Conservation (phyloP, 2,797 vertebrate genomes). For the Aeoliscus strigatus region DNA sequence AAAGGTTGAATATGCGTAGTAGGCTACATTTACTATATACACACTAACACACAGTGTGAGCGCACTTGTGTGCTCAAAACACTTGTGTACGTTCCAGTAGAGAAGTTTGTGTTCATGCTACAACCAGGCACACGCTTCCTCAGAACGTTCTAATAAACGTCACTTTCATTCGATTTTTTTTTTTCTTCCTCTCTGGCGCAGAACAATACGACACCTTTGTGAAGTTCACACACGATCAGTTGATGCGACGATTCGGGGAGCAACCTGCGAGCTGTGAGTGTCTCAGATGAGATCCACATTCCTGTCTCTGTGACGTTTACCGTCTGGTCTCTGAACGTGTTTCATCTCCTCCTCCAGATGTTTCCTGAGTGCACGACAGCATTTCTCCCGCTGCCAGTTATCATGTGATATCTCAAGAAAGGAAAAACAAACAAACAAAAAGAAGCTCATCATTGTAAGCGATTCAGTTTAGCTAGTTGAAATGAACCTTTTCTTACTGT, state of each 20-base stretch:
- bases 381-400: slow-evolving; percentile 81
- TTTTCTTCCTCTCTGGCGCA: slow-evolving; percentile 60
- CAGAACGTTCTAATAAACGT: not conserved
- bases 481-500: slow-evolving; percentile 82
- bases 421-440: slow-evolving; percentile 33
- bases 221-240: slow-evolving; percentile 96
- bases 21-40: too few species aligned
- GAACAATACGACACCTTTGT: slow-evolving; percentile 98
- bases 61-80: too few species aligned
- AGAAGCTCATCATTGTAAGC: slow-evolving; percentile 58
- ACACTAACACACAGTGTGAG: too few species aligned
- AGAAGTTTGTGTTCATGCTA: too few species aligned
- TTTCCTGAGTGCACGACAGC: slow-evolving; percentile 75
- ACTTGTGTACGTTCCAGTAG: too few species aligned
- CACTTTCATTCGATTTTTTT: not conserved
- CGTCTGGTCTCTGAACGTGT: slow-evolving; percentile 41
- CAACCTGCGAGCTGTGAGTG: slow-evolving; percentile 94
- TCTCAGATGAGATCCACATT: slow-evolving; percentile 23
- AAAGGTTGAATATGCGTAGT: too few species aligned
- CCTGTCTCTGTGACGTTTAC: slow-evolving; percentile 3
- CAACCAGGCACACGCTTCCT: too few species aligned
- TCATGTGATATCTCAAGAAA: slow-evolving; percentile 47
- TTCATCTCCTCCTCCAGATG: slow-evolving; percentile 66
- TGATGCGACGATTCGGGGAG: slow-evolving; percentile 96
- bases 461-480: slow-evolving; percentile 80